Conservation (phyloP, 2,113 vertebrate genomes). For the Festucalex cinctus region DNA sequence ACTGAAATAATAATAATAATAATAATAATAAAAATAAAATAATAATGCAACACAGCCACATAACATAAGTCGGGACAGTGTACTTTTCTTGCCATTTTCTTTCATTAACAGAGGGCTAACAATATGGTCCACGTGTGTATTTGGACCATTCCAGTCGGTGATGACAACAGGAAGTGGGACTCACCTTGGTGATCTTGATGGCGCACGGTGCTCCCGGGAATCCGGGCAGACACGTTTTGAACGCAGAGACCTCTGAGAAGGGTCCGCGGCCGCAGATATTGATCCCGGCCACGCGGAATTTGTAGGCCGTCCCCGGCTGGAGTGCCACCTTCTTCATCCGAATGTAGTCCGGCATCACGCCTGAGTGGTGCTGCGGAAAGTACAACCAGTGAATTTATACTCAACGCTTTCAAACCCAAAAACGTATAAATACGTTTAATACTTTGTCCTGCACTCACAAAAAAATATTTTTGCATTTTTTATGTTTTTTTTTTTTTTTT, state of each 20-base stretch:
- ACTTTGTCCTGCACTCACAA: too few relatives aligned
- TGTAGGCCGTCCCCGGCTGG: constrained; percentile 88
- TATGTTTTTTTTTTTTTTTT: too few relatives aligned
- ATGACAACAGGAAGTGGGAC: not conserved
- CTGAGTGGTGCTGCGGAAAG: constrained; percentile 76
- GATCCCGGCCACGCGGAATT: constrained; percentile 87
- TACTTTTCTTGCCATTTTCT: too few relatives aligned
- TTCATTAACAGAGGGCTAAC: too few relatives aligned
- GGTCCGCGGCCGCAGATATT: constrained; percentile 86
- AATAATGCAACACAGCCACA: too few relatives aligned
- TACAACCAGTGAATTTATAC: not conserved
- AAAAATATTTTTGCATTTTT: too few relatives aligned
- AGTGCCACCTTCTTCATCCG: constrained; percentile 88
- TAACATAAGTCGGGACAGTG: too few relatives aligned
- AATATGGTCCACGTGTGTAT: not conserved
- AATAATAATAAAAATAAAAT: too few relatives aligned
- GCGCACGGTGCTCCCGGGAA: constrained; percentile 89
- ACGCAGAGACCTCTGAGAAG: constrained; percentile 89
- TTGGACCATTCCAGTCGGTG: not conserved
- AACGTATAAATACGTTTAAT: too few relatives aligned
- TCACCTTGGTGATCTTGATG: constrained; percentile 92
- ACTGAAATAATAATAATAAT: too few relatives aligned
- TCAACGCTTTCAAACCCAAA: too few relatives aligned
- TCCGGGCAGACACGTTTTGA: constrained; percentile 89
- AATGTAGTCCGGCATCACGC: constrained; percentile 79